A percentile compares a stretch with the other conserved stretches of the same genome.
Conservation (phyloP, 2,113 vertebrate species). For the Echinops telfairi region DNA sequence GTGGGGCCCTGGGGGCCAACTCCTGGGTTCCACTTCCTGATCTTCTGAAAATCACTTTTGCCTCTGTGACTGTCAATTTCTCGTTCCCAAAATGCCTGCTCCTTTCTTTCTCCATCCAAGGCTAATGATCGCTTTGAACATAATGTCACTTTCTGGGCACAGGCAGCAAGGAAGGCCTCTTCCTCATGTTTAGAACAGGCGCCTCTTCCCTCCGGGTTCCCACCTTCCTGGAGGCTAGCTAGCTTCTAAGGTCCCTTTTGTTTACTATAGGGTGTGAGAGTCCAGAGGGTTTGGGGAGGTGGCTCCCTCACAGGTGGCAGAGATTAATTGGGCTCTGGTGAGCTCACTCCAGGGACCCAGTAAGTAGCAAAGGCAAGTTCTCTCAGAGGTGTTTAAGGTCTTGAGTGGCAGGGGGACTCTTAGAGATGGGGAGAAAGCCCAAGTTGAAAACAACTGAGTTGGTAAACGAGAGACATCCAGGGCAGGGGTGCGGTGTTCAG, state of each 20-base stretch:
- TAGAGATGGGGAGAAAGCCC: neutral
- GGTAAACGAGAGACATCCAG: neutral
- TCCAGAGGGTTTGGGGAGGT: neutral
- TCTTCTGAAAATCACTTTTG: neutral
- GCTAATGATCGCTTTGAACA: neutral
- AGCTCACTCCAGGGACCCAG: slow-evolving; percentile 36
- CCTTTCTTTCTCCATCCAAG: neutral
- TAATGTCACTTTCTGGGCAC: neutral
- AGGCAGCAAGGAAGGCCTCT: neutral
- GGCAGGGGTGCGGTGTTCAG: neutral
- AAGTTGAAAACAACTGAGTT: slow-evolving; percentile 16
- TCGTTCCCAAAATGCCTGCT: neutral
- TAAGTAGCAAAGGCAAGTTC: neutral
- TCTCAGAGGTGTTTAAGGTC: slow-evolving; percentile 25
- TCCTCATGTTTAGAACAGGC: neutral
- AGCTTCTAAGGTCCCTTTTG: slow-evolving; percentile 31
- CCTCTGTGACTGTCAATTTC: neutral
- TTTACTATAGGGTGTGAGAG: slow-evolving; percentile 26
- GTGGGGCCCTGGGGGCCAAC: neutral
- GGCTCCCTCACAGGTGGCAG: slow-evolving; percentile 1
- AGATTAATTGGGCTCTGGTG: slow-evolving; percentile 63
- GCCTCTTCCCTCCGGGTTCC: neutral
- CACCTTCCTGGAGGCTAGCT: neutral
- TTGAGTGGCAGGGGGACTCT: neutral
- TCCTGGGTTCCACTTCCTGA: neutral